These are phyloP conservation scores for Mythimna ferrago DNA, from an alignment of 2,888 invertebrate species.

Conservation along the genomic window DNA sequence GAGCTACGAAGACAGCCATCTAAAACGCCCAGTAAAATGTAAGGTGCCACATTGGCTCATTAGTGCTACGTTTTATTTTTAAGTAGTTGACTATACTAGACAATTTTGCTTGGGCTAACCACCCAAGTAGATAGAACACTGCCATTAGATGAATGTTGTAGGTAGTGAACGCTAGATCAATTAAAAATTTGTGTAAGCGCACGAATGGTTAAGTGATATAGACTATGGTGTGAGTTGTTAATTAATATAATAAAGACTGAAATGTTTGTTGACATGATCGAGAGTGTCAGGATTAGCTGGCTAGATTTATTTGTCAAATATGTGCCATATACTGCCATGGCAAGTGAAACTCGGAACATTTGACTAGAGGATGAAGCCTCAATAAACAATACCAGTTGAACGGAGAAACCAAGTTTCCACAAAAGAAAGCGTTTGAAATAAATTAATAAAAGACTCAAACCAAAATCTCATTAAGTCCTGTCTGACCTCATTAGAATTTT, in stretches of 20 bases:
- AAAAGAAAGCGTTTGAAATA: slow-evolving; percentile 60
- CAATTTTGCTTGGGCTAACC: slow-evolving; percentile 45
- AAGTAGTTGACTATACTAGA: slow-evolving; percentile 71
- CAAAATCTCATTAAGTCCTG: slow-evolving; percentile 71
- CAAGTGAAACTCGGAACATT: slow-evolving; percentile 59
- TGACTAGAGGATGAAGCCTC: slow-evolving; percentile 69
- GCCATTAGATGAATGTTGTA: slow-evolving; percentile 63
- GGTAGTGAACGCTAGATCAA: slow-evolving; percentile 71
- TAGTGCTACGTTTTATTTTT: slow-evolving; percentile 62
- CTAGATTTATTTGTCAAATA: slow-evolving; percentile 47
- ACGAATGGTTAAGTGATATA: slow-evolving; percentile 62
- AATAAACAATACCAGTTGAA: slow-evolving; percentile 63
- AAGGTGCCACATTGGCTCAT: slow-evolving; percentile 78
- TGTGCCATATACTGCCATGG: slow-evolving; percentile 71
- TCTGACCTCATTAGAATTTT: slow-evolving; percentile 68
- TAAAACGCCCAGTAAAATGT: slow-evolving; percentile 65
- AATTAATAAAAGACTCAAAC: slow-evolving; percentile 64
- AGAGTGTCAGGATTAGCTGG: slow-evolving; percentile 61
- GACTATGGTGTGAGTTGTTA: slow-evolving; percentile 51
- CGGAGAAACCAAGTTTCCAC: slow-evolving; percentile 73
- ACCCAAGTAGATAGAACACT: slow-evolving; percentile 51
- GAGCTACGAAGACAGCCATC: slow-evolving; percentile 45
- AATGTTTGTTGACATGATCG: slow-evolving; percentile 64
- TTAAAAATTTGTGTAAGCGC: slow-evolving; percentile 63
- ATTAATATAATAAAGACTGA: slow-evolving; percentile 76